Evolutionary conservation across 1,140 invertebrate genomes (phyloP).

Genomic region (Dendrolimus punctatus): DNA sequence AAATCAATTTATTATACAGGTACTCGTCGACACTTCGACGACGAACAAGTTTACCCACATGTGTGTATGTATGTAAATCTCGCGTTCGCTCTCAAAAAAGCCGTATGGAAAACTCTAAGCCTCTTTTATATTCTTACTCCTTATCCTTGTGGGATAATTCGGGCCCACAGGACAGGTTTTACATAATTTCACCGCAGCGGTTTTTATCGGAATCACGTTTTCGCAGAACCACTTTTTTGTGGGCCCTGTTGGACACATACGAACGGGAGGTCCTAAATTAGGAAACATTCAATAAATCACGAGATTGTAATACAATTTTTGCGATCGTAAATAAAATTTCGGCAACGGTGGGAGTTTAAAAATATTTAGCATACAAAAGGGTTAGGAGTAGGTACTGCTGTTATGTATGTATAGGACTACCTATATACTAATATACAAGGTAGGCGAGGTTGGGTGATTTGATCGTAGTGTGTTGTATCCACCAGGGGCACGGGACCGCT

Average conservation of each 20-base stretch:
- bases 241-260: conserved; percentile 37
- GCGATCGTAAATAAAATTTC: conserved; percentile 50
- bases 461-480: no score
- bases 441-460: no score
- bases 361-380: conserved; percentile 53
- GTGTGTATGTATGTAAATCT: conserved; percentile 52
- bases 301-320: conserved; percentile 33
- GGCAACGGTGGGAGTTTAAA: conserved; percentile 46
- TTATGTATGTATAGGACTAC: conserved; percentile 42
- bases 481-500: no score
- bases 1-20: conserved; percentile 68
- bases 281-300: conserved; percentile 54
- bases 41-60: conserved; percentile 48
- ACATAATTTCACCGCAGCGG: conserved; percentile 60
- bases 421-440: no score
- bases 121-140: conserved; percentile 65
- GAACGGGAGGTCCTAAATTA: conserved; percentile 32
- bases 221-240: conserved; percentile 31
- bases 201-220: conserved; percentile 43
- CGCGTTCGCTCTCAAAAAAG: conserved; percentile 51
- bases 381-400: conserved; percentile 43
- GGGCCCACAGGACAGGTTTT: conserved; percentile 61
- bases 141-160: conserved; percentile 66
- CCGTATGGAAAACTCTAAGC: conserved; percentile 61
- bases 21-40: conserved; percentile 47